Evolutionary conservation across 2,888 invertebrate genomes (phyloP).

Genomic region (Tanytarsus gracilentus): DNA sequence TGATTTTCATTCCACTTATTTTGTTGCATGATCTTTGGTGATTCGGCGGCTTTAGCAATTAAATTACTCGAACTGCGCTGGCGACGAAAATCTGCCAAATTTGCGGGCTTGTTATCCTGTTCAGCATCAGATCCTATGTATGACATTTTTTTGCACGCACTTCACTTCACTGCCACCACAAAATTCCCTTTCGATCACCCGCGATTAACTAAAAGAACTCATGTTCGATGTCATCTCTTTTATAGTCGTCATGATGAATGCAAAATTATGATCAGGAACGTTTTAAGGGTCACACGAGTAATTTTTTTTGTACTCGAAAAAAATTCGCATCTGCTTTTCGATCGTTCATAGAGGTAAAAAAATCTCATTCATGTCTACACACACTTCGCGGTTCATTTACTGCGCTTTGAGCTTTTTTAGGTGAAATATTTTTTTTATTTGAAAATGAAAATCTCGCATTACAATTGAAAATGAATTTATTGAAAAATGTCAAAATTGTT

Average conservation of each 20-base stretch:
- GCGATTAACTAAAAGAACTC: conserved; percentile 14
- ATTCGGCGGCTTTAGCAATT: conserved; percentile 35
- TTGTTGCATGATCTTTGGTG: conserved; percentile 38
- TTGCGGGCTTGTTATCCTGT: conserved; percentile 37
- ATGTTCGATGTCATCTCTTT: conserved; percentile 10
- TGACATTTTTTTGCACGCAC: conserved; percentile 35
- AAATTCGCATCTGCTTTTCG: conserved; percentile 8
- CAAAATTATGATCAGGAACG: conserved; percentile 4
- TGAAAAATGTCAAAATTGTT: too few species aligned
- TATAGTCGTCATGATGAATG: conserved; percentile 1
- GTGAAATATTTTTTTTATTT: not conserved
- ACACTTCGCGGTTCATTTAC: conserved; percentile 20
- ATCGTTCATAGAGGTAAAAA: not conserved
- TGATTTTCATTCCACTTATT: conserved; percentile 40
- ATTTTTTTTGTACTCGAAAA: not conserved
- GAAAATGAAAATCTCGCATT: not conserved
- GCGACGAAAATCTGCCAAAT: conserved; percentile 32
- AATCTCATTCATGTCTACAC: conserved; percentile 1
- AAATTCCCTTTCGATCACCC: not conserved
- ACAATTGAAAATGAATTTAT: not conserved
- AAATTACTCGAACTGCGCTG: conserved; percentile 32
- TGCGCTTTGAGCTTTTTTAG: conserved; percentile 3
- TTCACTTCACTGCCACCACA: not conserved
- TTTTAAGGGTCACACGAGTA: not conserved
- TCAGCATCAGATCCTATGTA: conserved; percentile 42